Conservation (phyloP, 2,888 invertebrate genomes). For the Lithophane semibrunnea region DNA sequence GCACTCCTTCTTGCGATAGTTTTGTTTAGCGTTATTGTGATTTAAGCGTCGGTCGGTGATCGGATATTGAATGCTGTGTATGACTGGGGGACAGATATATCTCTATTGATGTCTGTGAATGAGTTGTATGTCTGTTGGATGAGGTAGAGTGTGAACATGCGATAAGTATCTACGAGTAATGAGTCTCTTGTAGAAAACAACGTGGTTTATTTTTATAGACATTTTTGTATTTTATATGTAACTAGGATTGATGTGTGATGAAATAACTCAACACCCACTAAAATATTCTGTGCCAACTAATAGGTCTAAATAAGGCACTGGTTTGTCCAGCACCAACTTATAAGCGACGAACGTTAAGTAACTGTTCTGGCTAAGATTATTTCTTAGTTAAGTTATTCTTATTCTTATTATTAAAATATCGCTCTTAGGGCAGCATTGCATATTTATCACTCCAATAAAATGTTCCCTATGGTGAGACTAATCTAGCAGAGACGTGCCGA, state of each 20-base stretch:
- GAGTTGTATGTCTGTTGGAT: not conserved
- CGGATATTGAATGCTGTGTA: conserved; percentile 9
- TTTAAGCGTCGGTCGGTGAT: conserved; percentile 10
- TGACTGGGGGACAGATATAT: conserved; percentile 5
- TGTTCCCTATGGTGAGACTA: not conserved
- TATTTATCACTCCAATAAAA: not conserved
- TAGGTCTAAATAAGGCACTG: conserved; percentile 12
- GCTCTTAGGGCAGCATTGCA: not conserved
- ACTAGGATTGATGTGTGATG: conserved; percentile 4
- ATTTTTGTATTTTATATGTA: not conserved
- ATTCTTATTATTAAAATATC: not conserved
- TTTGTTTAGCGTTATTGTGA: conserved; percentile 37
- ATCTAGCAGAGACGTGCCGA: not conserved
- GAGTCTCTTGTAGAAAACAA: conserved; percentile 1
- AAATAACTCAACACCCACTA: conserved; percentile 7
- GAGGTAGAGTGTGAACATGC: not conserved
- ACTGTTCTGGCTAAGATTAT: not conserved
- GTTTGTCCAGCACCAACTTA: not conserved
- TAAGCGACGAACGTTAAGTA: not conserved
- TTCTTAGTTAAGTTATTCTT: not conserved
- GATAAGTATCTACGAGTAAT: not conserved
- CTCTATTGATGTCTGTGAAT: conserved; percentile 3
- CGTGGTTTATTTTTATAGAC: conserved; percentile 2
- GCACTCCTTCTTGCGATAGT: conserved; percentile 15
- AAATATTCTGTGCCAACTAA: conserved; percentile 25